Evolutionary conservation across 2,113 vertebrate genomes (phyloP).

Genomic region (Cathartes aura): DNA sequence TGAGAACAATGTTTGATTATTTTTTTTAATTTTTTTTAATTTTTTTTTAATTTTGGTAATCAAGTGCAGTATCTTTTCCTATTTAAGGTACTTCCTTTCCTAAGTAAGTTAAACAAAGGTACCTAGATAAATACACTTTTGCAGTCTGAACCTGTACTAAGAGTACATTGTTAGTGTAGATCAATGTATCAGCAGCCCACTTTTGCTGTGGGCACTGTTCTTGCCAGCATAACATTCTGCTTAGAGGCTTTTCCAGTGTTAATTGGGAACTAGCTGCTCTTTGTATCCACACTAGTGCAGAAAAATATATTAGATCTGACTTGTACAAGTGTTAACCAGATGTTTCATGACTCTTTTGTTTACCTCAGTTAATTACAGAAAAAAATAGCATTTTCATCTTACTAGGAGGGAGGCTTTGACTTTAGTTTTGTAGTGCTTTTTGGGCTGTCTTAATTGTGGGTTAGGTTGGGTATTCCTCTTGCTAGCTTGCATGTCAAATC

Average conservation of each 20-base stretch:
- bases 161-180: not conserved
- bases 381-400: not conserved
- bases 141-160: not conserved
- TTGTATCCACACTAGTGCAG: not conserved
- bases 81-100: not conserved
- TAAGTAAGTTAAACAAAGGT: not conserved
- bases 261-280: not conserved
- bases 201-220: not conserved
- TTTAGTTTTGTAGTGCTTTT: not conserved
- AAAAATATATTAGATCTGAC: not conserved
- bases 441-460: not conserved
- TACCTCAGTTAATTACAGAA: not conserved
- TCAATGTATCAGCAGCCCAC: not conserved
- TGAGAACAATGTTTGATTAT: not conserved
- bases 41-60: not conserved
- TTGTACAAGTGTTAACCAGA: not conserved
- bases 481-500: not conserved
- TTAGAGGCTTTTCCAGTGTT: not conserved
- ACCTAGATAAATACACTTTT: not conserved
- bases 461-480: not conserved
- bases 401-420: not conserved
- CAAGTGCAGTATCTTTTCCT: not conserved
- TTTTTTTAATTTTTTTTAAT: not conserved
- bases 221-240: rapidly evolving
- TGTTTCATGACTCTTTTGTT: not conserved